Conservation (phyloP, 2,888 invertebrate genomes). For the Globia sparganii region DNA sequence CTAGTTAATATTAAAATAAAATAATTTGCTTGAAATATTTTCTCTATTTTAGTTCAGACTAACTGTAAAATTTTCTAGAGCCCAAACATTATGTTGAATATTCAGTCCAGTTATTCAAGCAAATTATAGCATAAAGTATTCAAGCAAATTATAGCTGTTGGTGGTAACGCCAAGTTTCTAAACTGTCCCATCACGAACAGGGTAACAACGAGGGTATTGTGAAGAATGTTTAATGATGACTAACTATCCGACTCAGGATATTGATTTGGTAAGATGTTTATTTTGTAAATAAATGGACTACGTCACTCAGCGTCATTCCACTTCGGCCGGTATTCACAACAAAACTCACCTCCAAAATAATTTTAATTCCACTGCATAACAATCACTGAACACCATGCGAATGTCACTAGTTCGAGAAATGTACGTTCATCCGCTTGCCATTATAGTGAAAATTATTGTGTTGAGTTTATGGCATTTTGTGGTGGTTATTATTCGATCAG, state of each 20-base stretch:
- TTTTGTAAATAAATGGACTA: constrained; percentile 71
- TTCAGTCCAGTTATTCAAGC: too few species aligned
- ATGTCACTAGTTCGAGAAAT: constrained; percentile 62
- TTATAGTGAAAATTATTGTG: constrained; percentile 69
- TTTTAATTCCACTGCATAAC: constrained; percentile 61
- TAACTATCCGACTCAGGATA: constrained; percentile 36
- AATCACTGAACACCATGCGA: constrained; percentile 59
- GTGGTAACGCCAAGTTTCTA: constrained; percentile 13
- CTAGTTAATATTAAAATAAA: background rate
- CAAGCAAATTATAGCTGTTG: background rate
- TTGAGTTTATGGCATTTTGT: constrained; percentile 71
- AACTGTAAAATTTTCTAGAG: background rate
- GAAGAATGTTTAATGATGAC: constrained; percentile 38
- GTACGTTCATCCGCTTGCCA: constrained; percentile 66
- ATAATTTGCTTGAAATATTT: background rate
- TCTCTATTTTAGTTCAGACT: background rate
- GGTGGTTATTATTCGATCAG: constrained; percentile 69
- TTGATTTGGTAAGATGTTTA: constrained; percentile 58
- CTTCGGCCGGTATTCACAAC: constrained; percentile 68
- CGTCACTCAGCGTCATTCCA: constrained; percentile 67
- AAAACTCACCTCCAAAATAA: constrained; percentile 75
- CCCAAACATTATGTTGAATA: background rate
- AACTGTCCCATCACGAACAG: constrained; percentile 18
- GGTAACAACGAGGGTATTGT: constrained; percentile 3
- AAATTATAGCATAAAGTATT: constrained; percentile 8